These are phyloP conservation scores for Osedax fenrisi DNA, from an alignment of 2,888 invertebrate species.

Conservation along the genomic window DNA sequence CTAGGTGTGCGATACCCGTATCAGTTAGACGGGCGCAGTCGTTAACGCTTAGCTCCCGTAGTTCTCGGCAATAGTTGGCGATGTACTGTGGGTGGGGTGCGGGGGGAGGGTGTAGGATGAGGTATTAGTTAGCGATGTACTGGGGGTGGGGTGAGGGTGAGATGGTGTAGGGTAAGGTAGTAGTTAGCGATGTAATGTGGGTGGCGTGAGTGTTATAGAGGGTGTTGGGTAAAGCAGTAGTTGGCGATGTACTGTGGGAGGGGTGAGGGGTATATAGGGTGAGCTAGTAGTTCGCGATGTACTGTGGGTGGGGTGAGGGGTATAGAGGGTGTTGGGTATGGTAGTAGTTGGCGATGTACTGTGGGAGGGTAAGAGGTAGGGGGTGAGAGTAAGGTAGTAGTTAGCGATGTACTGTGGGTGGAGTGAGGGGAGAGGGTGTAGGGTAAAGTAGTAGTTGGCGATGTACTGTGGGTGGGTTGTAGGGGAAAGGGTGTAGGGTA, in stretches of 20 bases:
- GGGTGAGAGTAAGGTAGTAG: conserved; percentile 72
- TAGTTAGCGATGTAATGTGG: too few species aligned
- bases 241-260: too few species aligned
- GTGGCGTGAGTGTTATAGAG: too few species aligned
- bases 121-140: not conserved
- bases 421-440: conserved; percentile 70
- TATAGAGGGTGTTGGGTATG: not conserved
- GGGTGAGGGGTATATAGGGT: not conserved
- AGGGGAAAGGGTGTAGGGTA: too few species aligned
- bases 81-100: too few species aligned
- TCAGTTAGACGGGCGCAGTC: conserved; percentile 77
- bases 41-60: conserved; percentile 71
- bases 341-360: conserved; percentile 82
- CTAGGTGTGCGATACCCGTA: conserved; percentile 76
- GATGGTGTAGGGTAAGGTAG: too few species aligned
- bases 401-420: conserved; percentile 76
- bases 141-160: too few species aligned
- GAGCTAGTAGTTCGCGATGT: not conserved
- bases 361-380: conserved; percentile 80
- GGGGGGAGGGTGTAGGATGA: not conserved
- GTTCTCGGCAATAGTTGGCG: conserved; percentile 70
- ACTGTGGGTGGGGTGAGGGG: not conserved
- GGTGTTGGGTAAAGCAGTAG: too few species aligned
- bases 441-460: conserved; percentile 70
- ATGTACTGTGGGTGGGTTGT: too few species aligned